Conservation (phyloP, 23 tunicate species). For the Oikopleura dioica region DNA sequence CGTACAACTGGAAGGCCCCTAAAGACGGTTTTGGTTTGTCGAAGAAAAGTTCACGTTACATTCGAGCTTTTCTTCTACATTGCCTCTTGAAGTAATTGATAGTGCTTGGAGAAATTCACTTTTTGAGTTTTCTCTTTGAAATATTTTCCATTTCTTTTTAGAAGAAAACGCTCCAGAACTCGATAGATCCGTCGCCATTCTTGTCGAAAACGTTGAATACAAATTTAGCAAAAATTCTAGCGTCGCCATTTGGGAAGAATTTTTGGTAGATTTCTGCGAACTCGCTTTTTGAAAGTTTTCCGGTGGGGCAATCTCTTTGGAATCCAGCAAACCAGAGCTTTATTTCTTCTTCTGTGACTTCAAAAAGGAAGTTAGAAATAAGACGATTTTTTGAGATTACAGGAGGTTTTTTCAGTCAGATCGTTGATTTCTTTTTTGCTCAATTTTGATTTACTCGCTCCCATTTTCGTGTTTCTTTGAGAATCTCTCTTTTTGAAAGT, state of each 20-base stretch:
- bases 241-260: constrained; percentile 83
- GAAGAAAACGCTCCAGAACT: no score
- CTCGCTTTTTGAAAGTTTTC: constrained; percentile 56
- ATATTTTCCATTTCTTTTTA: no score
- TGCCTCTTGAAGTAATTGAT: constrained; percentile 72
- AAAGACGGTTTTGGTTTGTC: background rate
- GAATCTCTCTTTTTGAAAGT: no score
- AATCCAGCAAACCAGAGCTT: constrained; percentile 83
- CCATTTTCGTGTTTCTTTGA: no score
- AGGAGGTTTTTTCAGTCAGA: no score
- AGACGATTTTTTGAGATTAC: no score
- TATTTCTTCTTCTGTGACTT: constrained; percentile 67
- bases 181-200: constrained; percentile 55
- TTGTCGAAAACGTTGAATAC: constrained; percentile 46
- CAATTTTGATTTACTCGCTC: no score
- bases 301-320: constrained; percentile 70
- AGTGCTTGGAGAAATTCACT: constrained; percentile 75
- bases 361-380: no score
- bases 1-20: constrained; percentile 93
- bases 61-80: constrained; percentile 62
- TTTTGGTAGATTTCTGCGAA: constrained; percentile 78
- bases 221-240: constrained; percentile 29
- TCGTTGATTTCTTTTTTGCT: no score
- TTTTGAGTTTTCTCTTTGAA: no score
- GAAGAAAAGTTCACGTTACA: constrained; percentile 19